Evolutionary conservation across 2,888 invertebrate species (phyloP), one percentile per base, ranked within the genome.

Genomic region (Lepidocyrtoides sp.): DNA sequence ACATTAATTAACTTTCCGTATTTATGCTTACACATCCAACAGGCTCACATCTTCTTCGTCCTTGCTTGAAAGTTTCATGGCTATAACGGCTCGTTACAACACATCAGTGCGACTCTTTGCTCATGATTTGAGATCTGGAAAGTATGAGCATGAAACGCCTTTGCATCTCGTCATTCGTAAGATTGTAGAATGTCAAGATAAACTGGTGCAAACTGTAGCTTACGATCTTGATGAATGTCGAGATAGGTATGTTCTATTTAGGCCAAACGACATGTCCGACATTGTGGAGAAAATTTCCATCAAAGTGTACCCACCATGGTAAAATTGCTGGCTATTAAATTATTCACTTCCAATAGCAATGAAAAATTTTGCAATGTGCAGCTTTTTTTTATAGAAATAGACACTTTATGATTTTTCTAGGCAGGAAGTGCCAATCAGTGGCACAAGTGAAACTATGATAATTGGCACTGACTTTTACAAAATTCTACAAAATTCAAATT

Each of bases 301-400:
- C 1, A 57, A 44, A 29, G 5, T 82, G 0, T 82, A 82, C 12
- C 63, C 44, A 5, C 82, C 82, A 8, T 82, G 82, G 82, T 81
- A 81, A 57, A 60, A 1, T 4, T 26, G 14, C 10, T 10, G 7
- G 29, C 14, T 17, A 29, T 12, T 66, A 26, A 29, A 4, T 20
- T 14, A 66, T 17, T 66, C 2, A 32, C 1, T 66, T 66, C 3
- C 2, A 29, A 29, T 29, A 7, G 8, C 20, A 7, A 20, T 20
- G 5, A 23, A 10, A 12, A 75, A 23, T 23, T 20, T 48, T 72
- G 69, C 8, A 32, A 12, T 69, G 32, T 69, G 14, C n/a, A n/a
- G n/a, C n/a, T n/a, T n/a, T 63, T 20, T 23, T 5, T 63, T 63
- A 23, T 32, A 32, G 69, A 3, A 10, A 75, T 8, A 12, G 17